phyloP scores from a whole-genome alignment of 37 sponge, comb jelly and placozoan genomes.

The Agelas oroides region DNA sequence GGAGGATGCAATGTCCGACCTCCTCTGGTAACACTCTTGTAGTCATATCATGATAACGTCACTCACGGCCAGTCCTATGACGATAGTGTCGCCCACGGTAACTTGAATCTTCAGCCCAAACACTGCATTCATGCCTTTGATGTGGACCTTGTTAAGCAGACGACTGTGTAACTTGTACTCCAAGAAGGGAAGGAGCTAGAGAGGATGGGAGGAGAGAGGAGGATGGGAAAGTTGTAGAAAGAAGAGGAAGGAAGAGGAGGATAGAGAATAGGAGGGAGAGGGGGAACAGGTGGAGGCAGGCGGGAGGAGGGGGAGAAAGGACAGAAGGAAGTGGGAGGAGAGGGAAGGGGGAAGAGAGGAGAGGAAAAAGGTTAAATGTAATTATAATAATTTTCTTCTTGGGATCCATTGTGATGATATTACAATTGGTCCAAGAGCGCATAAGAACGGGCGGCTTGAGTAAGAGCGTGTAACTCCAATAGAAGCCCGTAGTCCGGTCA shows the following conservation, averaged over 20 bases:
- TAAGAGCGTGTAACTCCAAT: too few relatives aligned
- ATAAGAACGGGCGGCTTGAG: too few relatives aligned
- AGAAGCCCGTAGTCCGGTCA: too few relatives aligned
- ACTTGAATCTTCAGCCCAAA: conserved; percentile 59
- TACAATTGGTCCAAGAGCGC: too few relatives aligned
- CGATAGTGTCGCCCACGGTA: conserved; percentile 71
- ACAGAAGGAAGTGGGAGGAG: neutral
- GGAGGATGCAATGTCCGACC: too few relatives aligned
- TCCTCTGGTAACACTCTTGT: too few relatives aligned
- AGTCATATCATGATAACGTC: too few relatives aligned
- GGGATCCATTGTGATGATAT: too few relatives aligned
- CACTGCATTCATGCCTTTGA: conserved; percentile 84
- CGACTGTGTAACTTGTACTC: conserved; percentile 73
- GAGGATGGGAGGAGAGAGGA: neutral
- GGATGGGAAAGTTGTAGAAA: neutral
- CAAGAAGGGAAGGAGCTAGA: conserved; percentile 82
- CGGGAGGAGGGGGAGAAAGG: conserved; percentile 13
- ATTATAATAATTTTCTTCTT: too few relatives aligned
- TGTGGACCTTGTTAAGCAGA: conserved; percentile 72
- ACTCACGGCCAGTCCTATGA: conserved; percentile 80
- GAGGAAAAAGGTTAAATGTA: neutral
- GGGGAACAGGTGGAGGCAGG: conserved; percentile 1
- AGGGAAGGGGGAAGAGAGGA: neutral
- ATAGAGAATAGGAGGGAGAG: conserved; percentile 10
- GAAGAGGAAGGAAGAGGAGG: conserved; percentile 1